Evolutionary conservation across 1,140 invertebrate genomes (phyloP), one percentile per base, ranked within the genome.

Genomic region (Hermetia illucens): DNA sequence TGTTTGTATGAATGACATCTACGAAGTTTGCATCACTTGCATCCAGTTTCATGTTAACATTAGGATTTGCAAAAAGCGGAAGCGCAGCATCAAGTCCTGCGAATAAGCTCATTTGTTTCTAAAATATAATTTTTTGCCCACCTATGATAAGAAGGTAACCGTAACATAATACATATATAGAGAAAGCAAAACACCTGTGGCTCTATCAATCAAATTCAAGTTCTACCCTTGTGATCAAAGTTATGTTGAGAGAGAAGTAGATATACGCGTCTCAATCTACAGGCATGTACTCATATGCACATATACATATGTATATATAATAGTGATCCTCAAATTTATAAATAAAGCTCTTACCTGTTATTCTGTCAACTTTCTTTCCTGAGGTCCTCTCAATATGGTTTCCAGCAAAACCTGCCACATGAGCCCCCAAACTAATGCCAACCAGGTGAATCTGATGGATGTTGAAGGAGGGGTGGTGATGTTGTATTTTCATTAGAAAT

Each of bases 371-470:
- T 6, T 48, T 46, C 15, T 48, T 31, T 2, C 41, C 38, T 21
- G 49, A 40, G 44, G 48, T 43, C 21, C 22, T 32, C 10, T 38
- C 32, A 13, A 43, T 32, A 17, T 27, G 36, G 12, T 61, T 61
- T n/a, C 57, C 46, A 13, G 84, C 79, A 51, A 89, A 89, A 1
- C 88, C 90, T 0, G 87, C 84, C 1, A 91, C 75, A 52, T 95
- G 91, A 2, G 86, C 87, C 0, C 90, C 90, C 37, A 84, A 59
- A 41, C 78, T 82, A 59, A 89, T 90, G 0, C 89, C 90, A 47
- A 94, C 82, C 20, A 94, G 46, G 52, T 94, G 90, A 17, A 87
- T 64, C 42, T 72, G 66, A 25, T 69, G 60, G 43, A 70, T 43
- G 39, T 71, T 55, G n/a, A 76, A 53, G 32, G 67, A 31, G 34